Percentiles rank a stretch among this genome's conserved stretches.
Evolutionary conservation across 2,888 invertebrate genomes (phyloP).

Genomic region (Thymelicus lineola): DNA sequence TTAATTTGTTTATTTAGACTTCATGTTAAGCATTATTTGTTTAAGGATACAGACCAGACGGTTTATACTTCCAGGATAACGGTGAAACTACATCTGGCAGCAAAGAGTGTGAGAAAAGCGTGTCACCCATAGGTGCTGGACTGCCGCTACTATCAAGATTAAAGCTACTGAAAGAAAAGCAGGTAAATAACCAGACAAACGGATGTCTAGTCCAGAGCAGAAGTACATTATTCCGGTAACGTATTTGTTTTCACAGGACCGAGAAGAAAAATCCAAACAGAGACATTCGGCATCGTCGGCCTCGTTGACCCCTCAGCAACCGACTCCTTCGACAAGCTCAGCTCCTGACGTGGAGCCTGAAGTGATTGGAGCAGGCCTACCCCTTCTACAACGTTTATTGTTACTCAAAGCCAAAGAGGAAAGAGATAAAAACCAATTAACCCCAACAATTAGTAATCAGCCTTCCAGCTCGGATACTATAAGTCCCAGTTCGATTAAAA

Average conservation of each 20-base stretch:
- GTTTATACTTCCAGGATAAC: conserved; percentile 62
- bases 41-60: conserved; percentile 22
- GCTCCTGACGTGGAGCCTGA: conserved; percentile 85
- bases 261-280: conserved; percentile 82
- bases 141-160: conserved; percentile 91
- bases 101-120: conserved; percentile 85
- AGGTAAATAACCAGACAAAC: conserved; percentile 71
- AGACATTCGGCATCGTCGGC: conserved; percentile 69
- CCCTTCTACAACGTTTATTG: conserved; percentile 90
- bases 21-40: too few relatives aligned
- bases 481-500: conserved; percentile 80
- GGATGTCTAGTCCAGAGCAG: too few relatives aligned
- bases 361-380: conserved; percentile 89
- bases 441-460: conserved; percentile 73
- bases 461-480: conserved; percentile 83
- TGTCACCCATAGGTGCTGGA: conserved; percentile 93
- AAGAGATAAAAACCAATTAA: conserved; percentile 79
- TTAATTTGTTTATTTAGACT: too few relatives aligned
- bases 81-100: conserved; percentile 72
- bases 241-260: conserved; percentile 62
- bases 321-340: conserved; percentile 86
- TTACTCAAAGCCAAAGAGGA: conserved; percentile 92
- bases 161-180: conserved; percentile 93
- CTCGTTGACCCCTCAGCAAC: conserved; percentile 78
- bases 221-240: too few relatives aligned